Conservation (phyloP, 2,888 invertebrate genomes). For the Eupithecia insigniata region DNA sequence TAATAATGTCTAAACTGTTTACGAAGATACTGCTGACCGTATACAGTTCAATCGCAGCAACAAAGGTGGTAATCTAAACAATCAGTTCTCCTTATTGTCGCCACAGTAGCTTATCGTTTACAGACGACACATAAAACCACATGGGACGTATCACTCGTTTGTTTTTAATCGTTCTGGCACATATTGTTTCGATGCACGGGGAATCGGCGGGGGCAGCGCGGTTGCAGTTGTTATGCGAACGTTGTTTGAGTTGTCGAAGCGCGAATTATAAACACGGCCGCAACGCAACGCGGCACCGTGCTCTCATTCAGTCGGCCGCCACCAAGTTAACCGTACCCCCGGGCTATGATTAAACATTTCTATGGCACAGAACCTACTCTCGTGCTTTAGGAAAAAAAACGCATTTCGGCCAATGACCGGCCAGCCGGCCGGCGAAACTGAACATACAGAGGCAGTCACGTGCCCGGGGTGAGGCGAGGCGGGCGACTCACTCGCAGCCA, state of each 20-base stretch:
- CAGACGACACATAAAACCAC: conserved; percentile 59
- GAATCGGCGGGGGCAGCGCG: conserved; percentile 57
- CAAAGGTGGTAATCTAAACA: conserved; percentile 47
- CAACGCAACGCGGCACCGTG: conserved; percentile 50
- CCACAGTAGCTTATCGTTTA: conserved; percentile 46
- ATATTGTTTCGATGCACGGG: conserved; percentile 60
- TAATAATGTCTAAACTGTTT: conserved; percentile 41
- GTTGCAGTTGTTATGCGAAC: conserved; percentile 66
- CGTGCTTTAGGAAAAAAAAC: conserved; percentile 68
- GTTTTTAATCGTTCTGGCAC: conserved; percentile 56
- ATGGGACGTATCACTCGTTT: conserved; percentile 58
- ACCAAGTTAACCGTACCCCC: conserved; percentile 59
- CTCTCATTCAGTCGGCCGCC: conserved; percentile 62
- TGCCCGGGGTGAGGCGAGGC: conserved; percentile 83
- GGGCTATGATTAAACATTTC: conserved; percentile 67
- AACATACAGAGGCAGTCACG: conserved; percentile 79
- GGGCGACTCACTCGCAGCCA: conserved; percentile 76
- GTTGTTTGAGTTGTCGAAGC: conserved; percentile 61
- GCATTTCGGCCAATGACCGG: conserved; percentile 79
- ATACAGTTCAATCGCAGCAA: conserved; percentile 43
- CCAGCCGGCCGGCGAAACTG: conserved; percentile 76
- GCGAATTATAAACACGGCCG: conserved; percentile 62
- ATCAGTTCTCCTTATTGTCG: conserved; percentile 47
- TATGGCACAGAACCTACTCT: conserved; percentile 69
- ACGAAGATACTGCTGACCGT: conserved; percentile 40